A percentile compares a stretch with the other conserved stretches of the same genome.
These are phyloP conservation scores for Meda fulgida DNA, from an alignment of 2,797 vertebrate genomes.

Conservation along the genomic window DNA sequence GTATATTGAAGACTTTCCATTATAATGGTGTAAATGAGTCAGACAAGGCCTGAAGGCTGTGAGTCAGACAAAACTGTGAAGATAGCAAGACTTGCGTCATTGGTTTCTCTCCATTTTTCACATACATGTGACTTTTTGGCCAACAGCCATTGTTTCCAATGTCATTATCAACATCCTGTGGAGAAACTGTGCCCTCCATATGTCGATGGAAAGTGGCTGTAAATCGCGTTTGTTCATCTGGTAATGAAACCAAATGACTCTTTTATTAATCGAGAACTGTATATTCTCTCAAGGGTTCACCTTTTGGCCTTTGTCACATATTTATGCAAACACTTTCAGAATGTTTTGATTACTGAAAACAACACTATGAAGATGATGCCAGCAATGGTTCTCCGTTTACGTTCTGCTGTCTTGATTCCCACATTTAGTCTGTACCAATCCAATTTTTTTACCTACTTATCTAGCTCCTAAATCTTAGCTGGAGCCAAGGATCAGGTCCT, in stretches of 20 bases:
- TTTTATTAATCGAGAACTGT: neutral
- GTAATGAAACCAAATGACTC: constrained; percentile 5
- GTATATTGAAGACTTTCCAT: neutral
- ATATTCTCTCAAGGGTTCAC: neutral
- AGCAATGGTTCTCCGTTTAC: neutral
- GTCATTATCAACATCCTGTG: constrained; percentile 30
- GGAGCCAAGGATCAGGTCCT: neutral
- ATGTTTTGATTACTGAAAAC: constrained; percentile 2
- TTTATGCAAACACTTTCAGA: neutral
- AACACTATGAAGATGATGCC: neutral
- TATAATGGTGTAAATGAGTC: constrained; percentile 24
- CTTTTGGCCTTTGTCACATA: neutral
- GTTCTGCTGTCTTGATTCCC: neutral
- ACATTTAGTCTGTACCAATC: neutral
- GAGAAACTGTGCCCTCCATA: constrained; percentile 28
- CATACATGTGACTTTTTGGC: constrained; percentile 10
- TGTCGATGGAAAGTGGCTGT: constrained; percentile 33
- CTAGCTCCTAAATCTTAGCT: neutral
- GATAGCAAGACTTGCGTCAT: constrained; percentile 3
- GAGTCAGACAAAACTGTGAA: constrained; percentile 15
- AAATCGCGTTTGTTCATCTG: neutral
- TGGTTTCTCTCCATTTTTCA: constrained; percentile 7
- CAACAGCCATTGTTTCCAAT: constrained; percentile 27
- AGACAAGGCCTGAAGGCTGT: neutral
- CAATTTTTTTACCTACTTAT: neutral